Evolutionary conservation across 2,797 vertebrate species (phyloP).

Genomic region (Leucoraja ocellata): DNA sequence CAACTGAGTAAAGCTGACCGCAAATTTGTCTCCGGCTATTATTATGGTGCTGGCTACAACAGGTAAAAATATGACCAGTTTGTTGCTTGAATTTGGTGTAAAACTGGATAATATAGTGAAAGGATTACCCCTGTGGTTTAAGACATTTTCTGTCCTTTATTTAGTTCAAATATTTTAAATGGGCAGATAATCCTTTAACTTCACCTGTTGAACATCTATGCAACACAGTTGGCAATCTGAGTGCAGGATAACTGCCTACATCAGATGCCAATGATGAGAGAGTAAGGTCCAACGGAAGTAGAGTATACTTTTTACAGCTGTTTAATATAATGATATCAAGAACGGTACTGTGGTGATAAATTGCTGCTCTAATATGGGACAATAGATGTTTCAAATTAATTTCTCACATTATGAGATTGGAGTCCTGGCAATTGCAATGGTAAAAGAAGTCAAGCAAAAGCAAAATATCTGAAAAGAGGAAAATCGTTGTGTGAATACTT

Average conservation of each 20-base stretch:
- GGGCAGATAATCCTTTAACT: not conserved
- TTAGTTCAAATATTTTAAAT: not conserved
- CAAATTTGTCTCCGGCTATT: conserved; percentile 44
- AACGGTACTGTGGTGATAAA: not conserved
- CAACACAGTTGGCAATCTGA: not conserved
- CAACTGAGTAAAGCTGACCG: conserved; percentile 46
- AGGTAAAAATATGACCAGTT: conserved; percentile 49
- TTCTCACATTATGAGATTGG: not conserved
- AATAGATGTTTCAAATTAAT: not conserved
- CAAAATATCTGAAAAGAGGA: not conserved
- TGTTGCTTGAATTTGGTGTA: not conserved
- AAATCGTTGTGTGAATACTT: not conserved
- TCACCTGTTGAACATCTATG: not conserved
- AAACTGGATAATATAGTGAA: conserved; percentile 7
- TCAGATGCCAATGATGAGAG: not conserved
- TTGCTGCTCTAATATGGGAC: not conserved
- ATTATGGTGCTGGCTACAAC: conserved; percentile 56
- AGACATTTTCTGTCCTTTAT: not conserved
- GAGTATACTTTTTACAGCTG: not conserved
- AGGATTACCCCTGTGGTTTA: not conserved
- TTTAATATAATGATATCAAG: not conserved
- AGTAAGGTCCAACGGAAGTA: not conserved
- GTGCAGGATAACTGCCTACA: not conserved
- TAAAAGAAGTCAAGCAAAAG: not conserved
- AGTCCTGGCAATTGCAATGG: not conserved